Base-by-base conservation (phyloP, 92 coral and sea anemone genomes). In the Blastomussa wellsi region DNA sequence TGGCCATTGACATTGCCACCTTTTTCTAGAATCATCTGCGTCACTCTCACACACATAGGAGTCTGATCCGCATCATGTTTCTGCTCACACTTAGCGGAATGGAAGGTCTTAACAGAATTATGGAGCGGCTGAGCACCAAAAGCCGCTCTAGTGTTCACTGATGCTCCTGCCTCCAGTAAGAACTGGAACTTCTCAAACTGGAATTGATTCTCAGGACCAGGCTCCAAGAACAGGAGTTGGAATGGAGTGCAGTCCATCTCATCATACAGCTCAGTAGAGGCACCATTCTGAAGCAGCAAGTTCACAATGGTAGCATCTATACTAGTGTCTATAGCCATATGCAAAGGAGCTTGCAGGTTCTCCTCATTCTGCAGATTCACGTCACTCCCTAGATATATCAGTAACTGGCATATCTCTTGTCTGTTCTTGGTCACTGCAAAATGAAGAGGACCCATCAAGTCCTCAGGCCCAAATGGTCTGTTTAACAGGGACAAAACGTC, bases 11-110 rank as follows among this genome's bases (percentile, higher is more conserved):
- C 73, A 68, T 68, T 38, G 15, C 73, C 73, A 29, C 73, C 73
- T 68, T 68, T 68, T 4, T 68, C 73, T 37, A 68, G 73, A 68
- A 68, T 68, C 73, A 68, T 68, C 73, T 68, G 73, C 41, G 73
- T 68, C 73, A 68, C 73, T 68, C 73, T 68, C 73, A 68, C 73
- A 68, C 73, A 68, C 73, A 68, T 28, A 10, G 73, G 73, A 68
- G 73, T 68, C 73, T 68, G 73, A 68, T 68, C 73, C 39, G 37
- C 73, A 68, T 68, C 73, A 68, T 68, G 73, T 68, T 68, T 68
- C 73, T 32, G 73, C 73, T 68, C 73, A 68, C 73, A 68, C 73
- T 68, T 68, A 29, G 73, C 73, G 73, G 73, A 68, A 38, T 68
- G 73, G 73, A 68, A 68, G 73, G 39, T 29, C 73, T 68, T 68